These are phyloP conservation scores for Gila orcuttii DNA, from an alignment of 2,113 vertebrate genomes.

Conservation along the genomic window DNA sequence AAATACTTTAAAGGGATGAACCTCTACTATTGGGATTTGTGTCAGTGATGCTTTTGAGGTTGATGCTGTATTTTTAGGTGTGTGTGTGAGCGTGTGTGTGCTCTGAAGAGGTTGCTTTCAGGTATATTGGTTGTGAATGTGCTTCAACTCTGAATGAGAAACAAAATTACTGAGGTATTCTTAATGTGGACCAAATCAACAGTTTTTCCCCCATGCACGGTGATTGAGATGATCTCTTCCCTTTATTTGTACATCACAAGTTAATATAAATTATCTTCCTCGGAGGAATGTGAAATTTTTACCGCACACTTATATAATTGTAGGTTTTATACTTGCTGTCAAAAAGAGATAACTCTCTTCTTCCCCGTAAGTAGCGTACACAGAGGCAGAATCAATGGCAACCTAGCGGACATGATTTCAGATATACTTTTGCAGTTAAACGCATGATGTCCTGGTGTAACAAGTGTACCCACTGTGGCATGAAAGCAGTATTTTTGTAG, in stretches of 20 bases:
- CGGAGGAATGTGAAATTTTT: constrained; percentile 42
- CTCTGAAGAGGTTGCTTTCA: constrained; percentile 34
- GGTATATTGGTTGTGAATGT: constrained; percentile 41
- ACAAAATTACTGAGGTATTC: constrained; percentile 39
- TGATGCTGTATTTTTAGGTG: constrained; percentile 26
- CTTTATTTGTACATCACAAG: constrained; percentile 31
- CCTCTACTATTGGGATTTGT: constrained; percentile 15
- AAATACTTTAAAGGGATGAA: constrained; percentile 10
- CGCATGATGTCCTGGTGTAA: constrained; percentile 44
- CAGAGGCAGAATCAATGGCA: neutral
- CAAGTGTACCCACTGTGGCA: constrained; percentile 48
- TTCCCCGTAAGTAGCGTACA: neutral
- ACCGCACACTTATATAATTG: constrained; percentile 19
- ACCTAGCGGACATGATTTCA: neutral
- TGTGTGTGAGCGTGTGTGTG: constrained; percentile 7
- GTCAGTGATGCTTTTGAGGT: constrained; percentile 33
- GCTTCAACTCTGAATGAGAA: constrained; percentile 42
- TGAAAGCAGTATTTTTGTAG: constrained; percentile 60
- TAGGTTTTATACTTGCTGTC: constrained; percentile 30
- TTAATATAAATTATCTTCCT: constrained; percentile 12
- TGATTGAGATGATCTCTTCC: constrained; percentile 18
- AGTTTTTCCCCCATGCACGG: neutral
- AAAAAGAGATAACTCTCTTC: neutral
- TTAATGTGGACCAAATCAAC: constrained; percentile 54
- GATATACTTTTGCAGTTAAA: constrained; percentile 52